Conservation (phyloP, 2,113 vertebrate genomes). For the Rhinolophus sinicus region DNA sequence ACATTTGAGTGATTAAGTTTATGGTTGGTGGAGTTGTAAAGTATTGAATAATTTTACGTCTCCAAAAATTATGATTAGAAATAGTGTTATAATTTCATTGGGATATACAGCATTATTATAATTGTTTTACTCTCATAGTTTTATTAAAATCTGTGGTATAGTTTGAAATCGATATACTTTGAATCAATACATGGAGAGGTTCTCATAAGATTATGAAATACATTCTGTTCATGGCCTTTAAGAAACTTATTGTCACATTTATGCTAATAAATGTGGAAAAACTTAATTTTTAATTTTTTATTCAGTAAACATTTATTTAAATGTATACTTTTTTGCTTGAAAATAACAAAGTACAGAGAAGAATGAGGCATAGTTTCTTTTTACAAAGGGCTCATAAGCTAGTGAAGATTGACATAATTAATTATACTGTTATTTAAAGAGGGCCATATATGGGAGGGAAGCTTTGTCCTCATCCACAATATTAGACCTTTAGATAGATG, state of each 20-base stretch:
- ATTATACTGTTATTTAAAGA: not conserved
- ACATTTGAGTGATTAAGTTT: slow-evolving; percentile 21
- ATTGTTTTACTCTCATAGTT: not conserved
- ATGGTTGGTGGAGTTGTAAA: not conserved
- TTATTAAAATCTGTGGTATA: not conserved
- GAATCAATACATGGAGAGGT: not conserved
- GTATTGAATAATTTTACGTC: not conserved
- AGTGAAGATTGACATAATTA: not conserved
- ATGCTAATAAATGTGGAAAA: not conserved
- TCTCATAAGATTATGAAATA: not conserved
- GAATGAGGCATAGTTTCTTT: not conserved
- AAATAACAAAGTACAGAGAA: not conserved
- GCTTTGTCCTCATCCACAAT: not conserved
- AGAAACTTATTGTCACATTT: slow-evolving; percentile 14
- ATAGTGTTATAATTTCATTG: not conserved
- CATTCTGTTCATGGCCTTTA: not conserved
- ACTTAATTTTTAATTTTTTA: not conserved
- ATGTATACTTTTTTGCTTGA: not conserved
- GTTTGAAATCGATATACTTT: not conserved
- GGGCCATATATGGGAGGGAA: not conserved
- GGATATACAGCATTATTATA: not conserved
- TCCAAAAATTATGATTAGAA: not conserved
- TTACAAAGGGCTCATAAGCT: not conserved
- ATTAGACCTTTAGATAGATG: not conserved
- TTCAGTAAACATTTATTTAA: not conserved